These are phyloP conservation scores for Darevskia mixta DNA, from an alignment of 2,797 vertebrate genomes.

Conservation along the genomic window DNA sequence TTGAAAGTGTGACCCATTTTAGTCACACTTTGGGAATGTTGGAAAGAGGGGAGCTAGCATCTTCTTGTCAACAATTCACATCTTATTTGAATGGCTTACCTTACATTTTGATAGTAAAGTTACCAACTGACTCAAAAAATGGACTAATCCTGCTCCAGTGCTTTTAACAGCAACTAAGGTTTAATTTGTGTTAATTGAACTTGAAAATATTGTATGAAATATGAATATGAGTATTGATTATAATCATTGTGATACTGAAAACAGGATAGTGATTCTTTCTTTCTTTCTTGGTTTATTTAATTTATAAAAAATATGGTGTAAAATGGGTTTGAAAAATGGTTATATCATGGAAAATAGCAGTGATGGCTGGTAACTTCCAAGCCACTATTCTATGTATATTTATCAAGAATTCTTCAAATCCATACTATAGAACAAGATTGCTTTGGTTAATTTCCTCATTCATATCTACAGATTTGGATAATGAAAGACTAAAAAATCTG, in stretches of 20 bases:
- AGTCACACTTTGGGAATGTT: not conserved
- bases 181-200: not conserved
- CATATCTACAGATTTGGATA: not conserved
- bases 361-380: not conserved
- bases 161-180: too few species aligned
- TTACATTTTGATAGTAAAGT: not conserved
- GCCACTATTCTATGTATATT: not conserved
- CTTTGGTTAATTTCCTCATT: not conserved
- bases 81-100: not conserved
- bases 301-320: not conserved
- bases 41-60: not conserved
- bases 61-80: not conserved
- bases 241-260: not conserved
- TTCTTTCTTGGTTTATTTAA: not conserved
- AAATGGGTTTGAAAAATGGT: not conserved
- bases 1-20: not conserved
- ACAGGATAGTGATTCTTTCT: not conserved
- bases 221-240: too few species aligned
- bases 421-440: not conserved
- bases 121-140: not conserved
- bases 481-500: not conserved
- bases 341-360: not conserved
- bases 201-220: not conserved
- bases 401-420: not conserved
- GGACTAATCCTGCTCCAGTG: not conserved